Percentiles rank a stretch among this genome's conserved stretches.
Evolutionary conservation across 92 coral and sea anemone genomes (phyloP).

Genomic region (Porites lobata): DNA sequence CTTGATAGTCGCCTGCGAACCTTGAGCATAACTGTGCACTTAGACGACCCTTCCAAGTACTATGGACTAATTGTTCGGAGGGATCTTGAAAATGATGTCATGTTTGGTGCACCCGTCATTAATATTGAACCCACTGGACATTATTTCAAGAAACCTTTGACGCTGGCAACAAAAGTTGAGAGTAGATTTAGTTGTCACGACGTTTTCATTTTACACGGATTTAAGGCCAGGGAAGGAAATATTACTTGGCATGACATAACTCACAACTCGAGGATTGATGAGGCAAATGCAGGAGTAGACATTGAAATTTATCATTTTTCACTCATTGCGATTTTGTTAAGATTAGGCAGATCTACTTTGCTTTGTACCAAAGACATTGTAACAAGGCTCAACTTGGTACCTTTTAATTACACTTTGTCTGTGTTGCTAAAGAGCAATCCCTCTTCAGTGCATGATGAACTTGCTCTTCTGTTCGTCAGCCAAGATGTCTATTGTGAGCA

Average conservation of each 20-base stretch:
- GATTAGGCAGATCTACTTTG: background rate
- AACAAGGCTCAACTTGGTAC: background rate
- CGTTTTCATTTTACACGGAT: background rate
- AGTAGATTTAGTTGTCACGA: background rate
- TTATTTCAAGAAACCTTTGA: background rate
- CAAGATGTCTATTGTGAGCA: conserved; percentile 20
- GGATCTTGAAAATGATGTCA: background rate
- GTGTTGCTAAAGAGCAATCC: background rate
- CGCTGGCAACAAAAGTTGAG: background rate
- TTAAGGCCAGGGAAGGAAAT: background rate
- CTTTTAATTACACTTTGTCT: conserved; percentile 8
- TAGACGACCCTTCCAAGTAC: background rate
- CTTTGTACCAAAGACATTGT: background rate
- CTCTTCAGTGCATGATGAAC: background rate
- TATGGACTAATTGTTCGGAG: background rate
- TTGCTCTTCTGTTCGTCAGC: conserved; percentile 11
- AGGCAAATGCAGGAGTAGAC: background rate
- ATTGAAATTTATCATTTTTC: background rate
- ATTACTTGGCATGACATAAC: background rate
- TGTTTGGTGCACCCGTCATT: background rate
- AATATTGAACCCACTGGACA: background rate
- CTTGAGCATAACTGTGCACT: background rate
- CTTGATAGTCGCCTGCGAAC: background rate
- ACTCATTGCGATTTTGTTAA: background rate
- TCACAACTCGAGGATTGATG: background rate